Evolutionary conservation across 2,113 vertebrate species (phyloP).

Genomic region (human (Homo sapiens)): DNA sequence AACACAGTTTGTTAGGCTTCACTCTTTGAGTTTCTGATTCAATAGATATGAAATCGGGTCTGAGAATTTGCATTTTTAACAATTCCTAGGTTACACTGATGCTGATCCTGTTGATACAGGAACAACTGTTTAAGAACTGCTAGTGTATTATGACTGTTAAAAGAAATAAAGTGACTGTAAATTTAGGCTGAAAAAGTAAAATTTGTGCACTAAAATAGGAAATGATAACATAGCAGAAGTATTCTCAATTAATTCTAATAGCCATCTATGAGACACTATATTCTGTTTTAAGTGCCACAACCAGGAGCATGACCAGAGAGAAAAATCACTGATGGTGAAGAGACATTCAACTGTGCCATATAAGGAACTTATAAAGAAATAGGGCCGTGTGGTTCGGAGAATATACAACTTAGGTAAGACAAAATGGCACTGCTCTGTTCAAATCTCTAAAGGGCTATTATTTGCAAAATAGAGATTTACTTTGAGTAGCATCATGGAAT

Average conservation of each 20-base stretch:
- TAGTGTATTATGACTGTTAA: not conserved
- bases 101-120: not conserved
- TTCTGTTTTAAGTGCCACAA: not conserved
- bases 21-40: not conserved
- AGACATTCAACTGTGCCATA: not conserved
- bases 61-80: not conserved
- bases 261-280: not conserved
- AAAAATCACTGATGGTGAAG: not conserved
- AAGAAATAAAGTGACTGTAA: not conserved
- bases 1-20: not conserved
- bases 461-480: not conserved
- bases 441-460: not conserved
- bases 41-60: not conserved
- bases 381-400: not conserved
- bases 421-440: not conserved
- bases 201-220: not conserved
- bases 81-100: not conserved
- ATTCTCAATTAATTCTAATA: not conserved
- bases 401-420: not conserved
- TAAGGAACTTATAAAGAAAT: not conserved
- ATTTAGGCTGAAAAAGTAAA: not conserved
- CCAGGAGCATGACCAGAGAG: not conserved
- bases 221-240: not conserved
- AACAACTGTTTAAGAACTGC: not conserved
- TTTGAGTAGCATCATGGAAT: not conserved